Base-by-base conservation (phyloP, 2,888 invertebrate genomes). In the Leptinotarsa juncta region DNA sequence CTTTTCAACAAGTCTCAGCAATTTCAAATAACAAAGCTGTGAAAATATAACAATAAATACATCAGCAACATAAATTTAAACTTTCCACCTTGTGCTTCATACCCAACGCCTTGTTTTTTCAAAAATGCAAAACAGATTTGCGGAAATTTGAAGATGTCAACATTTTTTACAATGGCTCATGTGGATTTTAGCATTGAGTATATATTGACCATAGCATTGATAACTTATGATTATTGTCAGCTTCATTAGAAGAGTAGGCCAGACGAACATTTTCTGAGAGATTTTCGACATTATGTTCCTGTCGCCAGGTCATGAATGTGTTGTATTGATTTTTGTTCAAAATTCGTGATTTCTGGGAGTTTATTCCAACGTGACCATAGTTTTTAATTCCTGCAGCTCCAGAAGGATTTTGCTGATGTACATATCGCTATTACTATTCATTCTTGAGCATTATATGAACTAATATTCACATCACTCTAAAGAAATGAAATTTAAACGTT, bases 391-490 rank as follows among this genome's bases (percentile, higher is more conserved):
- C 20, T n/a, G 60, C 60, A 60, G 60, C 60, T 60, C 12, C 14
- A n/a, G 60, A 60, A n/a, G 23, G 14, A 12, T 18, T 12, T 57
- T 57, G n/a, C 0, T 57, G 60, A 57, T 57, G 2, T 12, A 3
- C 3, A 4, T 60, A 60, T 60, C 23, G 60, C 60, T 60, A 57
- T 57, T 0, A 60, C 50, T 5, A 50, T 50, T 50, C 10, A 50
- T 60, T 60, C 12, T 60, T 60, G 60, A 60, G 4, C 60, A 60
- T 60, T 60, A 60, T 60, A n/a, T 16, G 12, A 12, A 60, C 14
- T 15, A 23, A 60, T 60, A 60, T 60, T 60, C 12, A 60, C 15
- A 23, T 23, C 23, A 23, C 3, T 23, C 3, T 23, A 23, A 23
- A 23, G 3, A 23, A 23, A 23, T 23, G 23, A 23, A 23, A 3